phyloP scores from a whole-genome alignment of 2,113 vertebrate species.

The Acrocephalus kingi region DNA sequence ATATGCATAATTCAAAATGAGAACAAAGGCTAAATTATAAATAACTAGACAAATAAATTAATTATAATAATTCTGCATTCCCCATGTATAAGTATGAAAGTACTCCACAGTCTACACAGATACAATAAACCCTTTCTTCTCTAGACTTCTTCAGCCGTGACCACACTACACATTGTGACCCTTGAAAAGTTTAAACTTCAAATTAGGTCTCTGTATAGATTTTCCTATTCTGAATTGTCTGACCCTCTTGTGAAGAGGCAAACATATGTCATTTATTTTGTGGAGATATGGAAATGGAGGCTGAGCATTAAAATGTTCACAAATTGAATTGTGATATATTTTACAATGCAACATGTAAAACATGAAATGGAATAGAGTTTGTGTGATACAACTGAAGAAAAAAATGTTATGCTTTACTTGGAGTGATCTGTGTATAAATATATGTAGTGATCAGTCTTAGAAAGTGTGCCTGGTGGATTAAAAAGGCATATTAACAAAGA shows the following conservation, averaged over 20 bases:
- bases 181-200: neutral
- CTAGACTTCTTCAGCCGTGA: neutral
- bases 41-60: neutral
- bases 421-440: neutral
- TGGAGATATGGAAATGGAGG: neutral
- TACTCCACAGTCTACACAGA: neutral
- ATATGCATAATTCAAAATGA: slow-evolving; percentile 28
- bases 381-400: neutral
- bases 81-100: neutral
- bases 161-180: neutral
- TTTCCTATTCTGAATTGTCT: neutral
- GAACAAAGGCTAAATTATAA: slow-evolving; percentile 31
- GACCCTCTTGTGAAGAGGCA: neutral
- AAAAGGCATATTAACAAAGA: neutral
- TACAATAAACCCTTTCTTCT: neutral
- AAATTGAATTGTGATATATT: neutral
- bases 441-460: neutral
- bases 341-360: neutral
- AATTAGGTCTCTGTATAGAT: neutral
- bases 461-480: neutral
- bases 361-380: neutral
- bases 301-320: neutral
- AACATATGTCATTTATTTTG: neutral
- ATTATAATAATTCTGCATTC: neutral
- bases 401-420: neutral